phyloP scores from a whole-genome alignment of 2,113 vertebrate species.

The Oncorhynchus clarkii region DNA sequence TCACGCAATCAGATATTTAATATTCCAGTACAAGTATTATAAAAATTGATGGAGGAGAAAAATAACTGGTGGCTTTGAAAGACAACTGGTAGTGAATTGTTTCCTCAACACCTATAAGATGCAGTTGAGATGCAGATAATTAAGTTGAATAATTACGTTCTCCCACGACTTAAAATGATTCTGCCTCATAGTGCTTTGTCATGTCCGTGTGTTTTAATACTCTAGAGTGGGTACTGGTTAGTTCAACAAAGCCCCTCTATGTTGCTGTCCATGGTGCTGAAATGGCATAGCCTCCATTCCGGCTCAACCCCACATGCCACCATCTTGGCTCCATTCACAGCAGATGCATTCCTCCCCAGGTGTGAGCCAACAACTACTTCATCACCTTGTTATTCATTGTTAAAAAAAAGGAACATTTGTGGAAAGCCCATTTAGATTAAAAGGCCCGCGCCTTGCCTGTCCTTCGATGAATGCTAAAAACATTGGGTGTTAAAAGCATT shows the following conservation, averaged over 20 bases:
- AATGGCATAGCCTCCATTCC: not conserved
- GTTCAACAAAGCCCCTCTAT: not conserved
- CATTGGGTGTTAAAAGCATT: slow-evolving; percentile 5
- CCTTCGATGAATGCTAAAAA: slow-evolving; percentile 32
- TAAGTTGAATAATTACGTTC: too few relatives aligned
- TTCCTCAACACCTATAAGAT: too few relatives aligned
- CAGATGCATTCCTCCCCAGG: slow-evolving; percentile 11
- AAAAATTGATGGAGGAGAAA: not conserved
- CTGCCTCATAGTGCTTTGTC: too few relatives aligned
- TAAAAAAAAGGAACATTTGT: not conserved
- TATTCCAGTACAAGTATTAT: not conserved
- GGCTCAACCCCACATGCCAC: slow-evolving; percentile 6
- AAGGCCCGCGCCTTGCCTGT: slow-evolving; percentile 23
- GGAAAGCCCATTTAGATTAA: slow-evolving; percentile 40
- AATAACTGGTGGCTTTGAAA: too few relatives aligned
- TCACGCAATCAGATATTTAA: not conserved
- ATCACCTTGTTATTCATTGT: slow-evolving; percentile 17
- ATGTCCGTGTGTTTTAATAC: not conserved
- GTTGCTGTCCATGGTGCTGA: slow-evolving; percentile 42
- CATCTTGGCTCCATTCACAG: slow-evolving; percentile 28
- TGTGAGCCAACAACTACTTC: not conserved
- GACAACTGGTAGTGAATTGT: too few relatives aligned
- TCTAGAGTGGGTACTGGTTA: not conserved
- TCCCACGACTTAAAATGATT: too few relatives aligned
- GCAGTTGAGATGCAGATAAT: too few relatives aligned